A percentile compares a stretch with the other conserved stretches of the same genome.
Evolutionary conservation across 2,888 invertebrate species (phyloP).

Genomic region (Volucella inflata): DNA sequence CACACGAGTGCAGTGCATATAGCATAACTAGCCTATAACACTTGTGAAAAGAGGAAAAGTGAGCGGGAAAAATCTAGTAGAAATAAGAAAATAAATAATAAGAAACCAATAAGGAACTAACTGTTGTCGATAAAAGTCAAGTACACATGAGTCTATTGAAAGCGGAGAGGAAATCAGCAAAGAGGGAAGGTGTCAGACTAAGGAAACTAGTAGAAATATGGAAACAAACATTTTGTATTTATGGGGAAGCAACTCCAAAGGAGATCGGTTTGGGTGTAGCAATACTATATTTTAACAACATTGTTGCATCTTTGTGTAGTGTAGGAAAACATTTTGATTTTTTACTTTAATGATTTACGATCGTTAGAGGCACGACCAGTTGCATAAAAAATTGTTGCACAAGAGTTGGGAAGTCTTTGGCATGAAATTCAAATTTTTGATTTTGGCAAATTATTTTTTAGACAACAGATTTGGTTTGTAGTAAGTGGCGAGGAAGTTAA

Average conservation of each 20-base stretch:
- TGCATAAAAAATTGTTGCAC: constrained; percentile 47
- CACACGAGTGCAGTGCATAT: no score
- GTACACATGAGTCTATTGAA: constrained; percentile 46
- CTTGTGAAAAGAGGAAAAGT: constrained; percentile 50
- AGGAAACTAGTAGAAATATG: constrained; percentile 22
- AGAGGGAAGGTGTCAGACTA: neutral
- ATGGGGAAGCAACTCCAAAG: constrained; percentile 6
- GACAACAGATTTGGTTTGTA: constrained; percentile 2
- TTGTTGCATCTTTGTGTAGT: constrained; percentile 48
- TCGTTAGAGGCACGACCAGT: constrained; percentile 63
- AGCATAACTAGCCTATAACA: no score
- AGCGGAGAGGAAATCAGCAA: neutral
- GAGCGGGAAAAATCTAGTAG: constrained; percentile 58
- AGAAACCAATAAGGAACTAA: constrained; percentile 62
- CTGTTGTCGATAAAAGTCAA: constrained; percentile 65
- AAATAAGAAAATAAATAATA: constrained; percentile 24
- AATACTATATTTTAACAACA: constrained; percentile 34
- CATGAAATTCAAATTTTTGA: constrained; percentile 22
- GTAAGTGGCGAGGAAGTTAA: neutral
- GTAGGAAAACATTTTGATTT: constrained; percentile 23
- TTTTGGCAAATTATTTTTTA: neutral
- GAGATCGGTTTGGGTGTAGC: constrained; percentile 6
- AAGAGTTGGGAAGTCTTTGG: constrained; percentile 39
- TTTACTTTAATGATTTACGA: constrained; percentile 64
- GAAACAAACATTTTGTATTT: constrained; percentile 20